These are phyloP conservation scores for Drosophila kikkawai DNA, from an alignment of 1,140 invertebrate species.

Conservation along the genomic window DNA sequence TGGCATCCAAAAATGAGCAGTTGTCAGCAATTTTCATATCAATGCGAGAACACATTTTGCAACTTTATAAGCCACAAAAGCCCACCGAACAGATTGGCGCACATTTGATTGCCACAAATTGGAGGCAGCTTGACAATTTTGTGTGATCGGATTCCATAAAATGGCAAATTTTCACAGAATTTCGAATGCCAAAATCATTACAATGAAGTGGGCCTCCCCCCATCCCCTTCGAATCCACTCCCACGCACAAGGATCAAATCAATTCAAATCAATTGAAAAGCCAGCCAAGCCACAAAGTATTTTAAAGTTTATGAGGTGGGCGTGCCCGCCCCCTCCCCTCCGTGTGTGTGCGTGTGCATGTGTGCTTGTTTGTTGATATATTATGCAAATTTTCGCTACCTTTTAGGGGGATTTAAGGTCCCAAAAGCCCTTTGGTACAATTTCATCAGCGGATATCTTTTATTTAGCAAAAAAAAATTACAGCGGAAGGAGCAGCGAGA, in stretches of 20 bases:
- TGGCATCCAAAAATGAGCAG: neutral
- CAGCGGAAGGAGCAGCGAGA: conserved; percentile 5
- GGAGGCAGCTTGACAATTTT: conserved; percentile 63
- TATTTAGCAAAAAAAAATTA: conserved; percentile 50
- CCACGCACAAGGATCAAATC: conserved; percentile 58
- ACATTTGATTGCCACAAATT: conserved; percentile 68
- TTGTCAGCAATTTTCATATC: conserved; percentile 52
- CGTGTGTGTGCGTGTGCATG: conserved; percentile 23
- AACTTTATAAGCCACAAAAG: conserved; percentile 39
- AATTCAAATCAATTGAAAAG: conserved; percentile 71
- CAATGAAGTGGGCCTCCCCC: conserved; percentile 43
- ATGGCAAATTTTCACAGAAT: conserved; percentile 54
- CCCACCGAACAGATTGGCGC: conserved; percentile 17
- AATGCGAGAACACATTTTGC: conserved; percentile 37
- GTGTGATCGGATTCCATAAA: conserved; percentile 64
- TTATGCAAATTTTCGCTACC: conserved; percentile 70
- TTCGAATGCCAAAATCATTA: conserved; percentile 65
- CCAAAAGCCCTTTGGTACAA: conserved; percentile 11
- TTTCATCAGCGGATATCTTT: conserved; percentile 53
- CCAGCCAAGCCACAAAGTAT: conserved; percentile 70
- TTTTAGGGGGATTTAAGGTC: conserved; percentile 22
- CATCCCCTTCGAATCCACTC: conserved; percentile 8
- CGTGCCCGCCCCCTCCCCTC: conserved; percentile 5
- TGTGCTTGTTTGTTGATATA: conserved; percentile 60
- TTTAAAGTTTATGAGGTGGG: conserved; percentile 60